phyloP scores from a whole-genome alignment of 2,797 vertebrate genomes.

The Syngnathus acus region DNA sequence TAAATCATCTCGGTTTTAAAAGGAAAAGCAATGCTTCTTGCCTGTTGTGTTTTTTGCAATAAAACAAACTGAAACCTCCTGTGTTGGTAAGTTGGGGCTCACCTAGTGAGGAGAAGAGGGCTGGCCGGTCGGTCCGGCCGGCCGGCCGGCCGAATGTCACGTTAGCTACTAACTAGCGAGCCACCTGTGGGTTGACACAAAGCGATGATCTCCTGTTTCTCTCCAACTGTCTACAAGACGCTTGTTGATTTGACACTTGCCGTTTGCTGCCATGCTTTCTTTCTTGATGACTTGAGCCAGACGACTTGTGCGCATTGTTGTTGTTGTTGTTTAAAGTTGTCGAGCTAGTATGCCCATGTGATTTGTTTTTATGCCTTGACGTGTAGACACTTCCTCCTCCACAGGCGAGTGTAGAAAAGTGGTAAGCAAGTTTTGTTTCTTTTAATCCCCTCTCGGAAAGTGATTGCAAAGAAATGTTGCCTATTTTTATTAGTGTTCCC shows the following conservation, averaged over 20 bases:
- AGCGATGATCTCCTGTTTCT: conserved; percentile 69
- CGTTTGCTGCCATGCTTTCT: conserved; percentile 45
- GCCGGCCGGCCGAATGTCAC: not conserved
- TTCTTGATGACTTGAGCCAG: conserved; percentile 46
- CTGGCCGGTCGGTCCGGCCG: no score
- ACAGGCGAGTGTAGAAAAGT: conserved; percentile 75
- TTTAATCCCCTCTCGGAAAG: conserved; percentile 34
- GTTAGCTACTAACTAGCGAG: conserved; percentile 12
- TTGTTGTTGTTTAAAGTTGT: conserved; percentile 7
- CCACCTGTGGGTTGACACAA: conserved; percentile 42
- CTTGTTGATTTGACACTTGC: conserved; percentile 32
- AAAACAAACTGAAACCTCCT: conserved; percentile 99
- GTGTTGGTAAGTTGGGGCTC: conserved; percentile 57
- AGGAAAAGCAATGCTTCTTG: conserved; percentile 71
- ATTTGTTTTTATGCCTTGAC: conserved; percentile 58
- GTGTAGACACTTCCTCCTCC: conserved; percentile 74
- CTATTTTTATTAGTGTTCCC: conserved; percentile 51
- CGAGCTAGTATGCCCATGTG: conserved; percentile 56
- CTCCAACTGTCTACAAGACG: conserved; percentile 65
- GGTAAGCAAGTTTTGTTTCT: conserved; percentile 64
- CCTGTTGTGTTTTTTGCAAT: conserved; percentile 99
- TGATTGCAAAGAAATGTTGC: conserved; percentile 60
- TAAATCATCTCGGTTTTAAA: conserved; percentile 99
- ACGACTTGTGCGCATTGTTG: conserved; percentile 51
- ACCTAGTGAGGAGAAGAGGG: not conserved